These are phyloP conservation scores for Sminthurides aquaticus DNA, from an alignment of 2,888 invertebrate genomes.

Conservation along the genomic window DNA sequence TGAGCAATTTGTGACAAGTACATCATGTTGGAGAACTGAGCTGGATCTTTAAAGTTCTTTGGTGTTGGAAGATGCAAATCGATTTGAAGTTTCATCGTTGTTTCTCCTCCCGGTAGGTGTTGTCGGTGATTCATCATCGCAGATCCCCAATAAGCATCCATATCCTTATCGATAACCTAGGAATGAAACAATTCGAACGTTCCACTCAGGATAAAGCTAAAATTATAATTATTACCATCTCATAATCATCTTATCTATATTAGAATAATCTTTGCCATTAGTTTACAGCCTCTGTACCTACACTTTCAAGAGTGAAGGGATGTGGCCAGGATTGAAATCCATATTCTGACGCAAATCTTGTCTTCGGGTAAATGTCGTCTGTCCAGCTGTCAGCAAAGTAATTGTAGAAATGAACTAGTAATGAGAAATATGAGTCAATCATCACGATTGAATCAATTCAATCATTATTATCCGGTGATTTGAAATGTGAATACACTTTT, in stretches of 20 bases:
- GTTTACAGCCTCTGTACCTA: no score
- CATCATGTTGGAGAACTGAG: slow-evolving; percentile 59
- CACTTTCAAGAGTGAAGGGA: slow-evolving; percentile 58
- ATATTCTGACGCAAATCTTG: slow-evolving; percentile 80
- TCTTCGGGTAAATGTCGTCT: slow-evolving; percentile 54
- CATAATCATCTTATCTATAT: no score
- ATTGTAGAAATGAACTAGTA: slow-evolving; percentile 78
- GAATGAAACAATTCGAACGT: no score
- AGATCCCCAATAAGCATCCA: slow-evolving; percentile 47
- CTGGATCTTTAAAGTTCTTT: slow-evolving; percentile 45
- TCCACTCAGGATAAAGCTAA: no score
- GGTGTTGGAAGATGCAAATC: slow-evolving; percentile 58
- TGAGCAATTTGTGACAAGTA: slow-evolving; percentile 77
- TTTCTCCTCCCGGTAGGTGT: slow-evolving; percentile 71
- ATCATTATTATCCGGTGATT: not conserved
- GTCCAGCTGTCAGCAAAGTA: slow-evolving; percentile 76
- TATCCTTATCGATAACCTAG: not conserved
- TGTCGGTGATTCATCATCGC: slow-evolving; percentile 58
- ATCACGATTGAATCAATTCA: not conserved
- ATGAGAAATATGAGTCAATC: slow-evolving; percentile 12
- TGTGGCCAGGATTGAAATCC: slow-evolving; percentile 88
- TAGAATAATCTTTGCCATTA: no score
- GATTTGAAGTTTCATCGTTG: slow-evolving; percentile 57
- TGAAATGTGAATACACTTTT: no score
- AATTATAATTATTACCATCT: no score